Percentiles rank a stretch among this genome's conserved stretches.
Evolutionary conservation across 2,888 invertebrate genomes (phyloP).

Genomic region (Chironomus tentans): DNA sequence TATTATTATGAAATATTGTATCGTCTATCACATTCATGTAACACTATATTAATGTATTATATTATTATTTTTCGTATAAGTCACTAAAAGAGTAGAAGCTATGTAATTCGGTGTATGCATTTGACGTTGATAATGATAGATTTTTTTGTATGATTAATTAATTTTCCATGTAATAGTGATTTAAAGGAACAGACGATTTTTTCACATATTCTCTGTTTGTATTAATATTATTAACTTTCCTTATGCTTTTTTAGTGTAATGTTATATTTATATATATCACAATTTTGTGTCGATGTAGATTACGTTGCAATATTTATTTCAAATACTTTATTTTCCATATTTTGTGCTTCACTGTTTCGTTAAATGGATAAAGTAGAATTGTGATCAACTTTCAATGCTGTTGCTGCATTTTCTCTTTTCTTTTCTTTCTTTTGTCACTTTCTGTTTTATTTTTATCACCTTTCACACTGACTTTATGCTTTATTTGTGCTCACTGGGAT

Average conservation of each 20-base stretch:
- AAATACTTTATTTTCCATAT: neutral
- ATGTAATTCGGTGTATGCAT: constrained; percentile 1
- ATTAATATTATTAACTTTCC: no score
- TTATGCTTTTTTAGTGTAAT: neutral
- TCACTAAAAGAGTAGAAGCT: constrained; percentile 13
- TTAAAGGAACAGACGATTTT: no score
- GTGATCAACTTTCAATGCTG: no score
- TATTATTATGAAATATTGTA: constrained; percentile 16
- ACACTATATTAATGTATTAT: constrained; percentile 3
- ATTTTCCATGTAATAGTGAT: no score
- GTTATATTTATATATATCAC: neutral
- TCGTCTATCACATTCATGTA: constrained; percentile 22
- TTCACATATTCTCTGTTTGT: no score
- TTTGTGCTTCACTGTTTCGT: neutral
- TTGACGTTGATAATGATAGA: neutral
- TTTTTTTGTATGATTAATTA: neutral
- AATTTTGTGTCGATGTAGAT: neutral
- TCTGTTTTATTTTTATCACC: neutral
- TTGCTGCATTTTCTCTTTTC: no score
- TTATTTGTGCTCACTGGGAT: neutral
- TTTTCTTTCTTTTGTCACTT: neutral
- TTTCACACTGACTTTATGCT: neutral
- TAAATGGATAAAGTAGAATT: neutral
- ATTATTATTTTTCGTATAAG: neutral
- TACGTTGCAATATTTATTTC: neutral